These are phyloP conservation scores for Coenonympha glycerion DNA, from an alignment of 2,888 invertebrate species.

Conservation along the genomic window DNA sequence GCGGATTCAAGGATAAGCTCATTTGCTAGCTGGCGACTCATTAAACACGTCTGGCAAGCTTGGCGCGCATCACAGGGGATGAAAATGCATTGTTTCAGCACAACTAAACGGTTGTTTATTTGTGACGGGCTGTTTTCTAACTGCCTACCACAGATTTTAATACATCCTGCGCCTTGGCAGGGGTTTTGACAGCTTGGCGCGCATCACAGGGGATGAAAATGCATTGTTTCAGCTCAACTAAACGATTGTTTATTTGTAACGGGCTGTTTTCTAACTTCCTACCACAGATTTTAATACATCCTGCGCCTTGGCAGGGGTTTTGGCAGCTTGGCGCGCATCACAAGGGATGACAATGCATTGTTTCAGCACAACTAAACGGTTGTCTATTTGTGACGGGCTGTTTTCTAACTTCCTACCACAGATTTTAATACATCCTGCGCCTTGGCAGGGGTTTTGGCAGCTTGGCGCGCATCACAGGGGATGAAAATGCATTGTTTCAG, in stretches of 20 bases:
- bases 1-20: neutral
- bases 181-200: conserved; percentile 4
- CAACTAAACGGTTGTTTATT: neutral
- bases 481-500: conserved; percentile 3
- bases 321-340: conserved; percentile 4
- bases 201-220: conserved; percentile 1
- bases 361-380: neutral
- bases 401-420: neutral
- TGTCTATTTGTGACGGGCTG: neutral
- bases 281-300: neutral
- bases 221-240: neutral
- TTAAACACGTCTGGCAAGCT: conserved; percentile 6
- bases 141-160: neutral
- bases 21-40: neutral
- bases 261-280: neutral
- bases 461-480: conserved; percentile 2
- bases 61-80: conserved; percentile 1
- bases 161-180: too few relatives aligned
- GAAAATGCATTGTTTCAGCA: conserved; percentile 4
- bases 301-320: too few relatives aligned
- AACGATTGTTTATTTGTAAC: neutral
- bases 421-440: too few relatives aligned
- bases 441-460: too few relatives aligned
- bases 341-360: conserved; percentile 2
- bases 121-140: neutral